Percentiles rank a stretch among this genome's conserved stretches.
These are phyloP conservation scores for Blastobasis adustella DNA, from an alignment of 2,888 invertebrate species.

Conservation along the genomic window DNA sequence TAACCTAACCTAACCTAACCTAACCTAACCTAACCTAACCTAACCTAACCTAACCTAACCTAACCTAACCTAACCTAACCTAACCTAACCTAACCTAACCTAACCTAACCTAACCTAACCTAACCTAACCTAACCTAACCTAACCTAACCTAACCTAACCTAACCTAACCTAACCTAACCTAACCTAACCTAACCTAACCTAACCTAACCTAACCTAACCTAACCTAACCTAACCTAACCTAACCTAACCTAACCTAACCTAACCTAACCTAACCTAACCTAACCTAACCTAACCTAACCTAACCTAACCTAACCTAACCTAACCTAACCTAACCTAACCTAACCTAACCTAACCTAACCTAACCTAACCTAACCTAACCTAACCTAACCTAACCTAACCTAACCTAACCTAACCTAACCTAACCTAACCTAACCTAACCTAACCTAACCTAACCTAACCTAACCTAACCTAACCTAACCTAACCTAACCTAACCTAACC, in stretches of 20 bases:
- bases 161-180: constrained; percentile 12
- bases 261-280: constrained; percentile 16
- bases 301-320: constrained; percentile 19
- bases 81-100: too few species aligned
- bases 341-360: constrained; percentile 13
- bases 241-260: constrained; percentile 17
- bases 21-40: too few species aligned
- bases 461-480: constrained; percentile 9
- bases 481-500: constrained; percentile 8
- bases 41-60: too few species aligned
- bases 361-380: constrained; percentile 17
- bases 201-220: constrained; percentile 14
- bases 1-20: too few species aligned
- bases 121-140: constrained; percentile 13
- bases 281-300: constrained; percentile 12
- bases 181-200: constrained; percentile 13
- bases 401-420: constrained; percentile 13
- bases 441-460: constrained; percentile 6
- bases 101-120: constrained; percentile 12
- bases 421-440: constrained; percentile 11
- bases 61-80: too few species aligned
- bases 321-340: constrained; percentile 18
- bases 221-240: constrained; percentile 15
- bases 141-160: constrained; percentile 15
- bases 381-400: constrained; percentile 19